Evolutionary conservation across 2,888 invertebrate species (phyloP).

Genomic region (Aethes cnicana): DNA sequence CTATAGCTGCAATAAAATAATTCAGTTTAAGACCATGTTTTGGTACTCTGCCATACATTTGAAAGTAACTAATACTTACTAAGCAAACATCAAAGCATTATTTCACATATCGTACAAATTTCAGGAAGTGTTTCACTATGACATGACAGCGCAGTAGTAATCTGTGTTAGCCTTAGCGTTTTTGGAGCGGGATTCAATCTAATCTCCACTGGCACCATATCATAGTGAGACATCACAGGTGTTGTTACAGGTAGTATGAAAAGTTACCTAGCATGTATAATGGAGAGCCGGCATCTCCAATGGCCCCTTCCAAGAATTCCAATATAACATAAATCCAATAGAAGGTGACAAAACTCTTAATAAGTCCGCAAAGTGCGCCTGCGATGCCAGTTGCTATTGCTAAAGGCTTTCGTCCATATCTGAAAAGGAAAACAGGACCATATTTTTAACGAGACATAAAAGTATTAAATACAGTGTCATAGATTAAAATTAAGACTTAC

Average conservation of each 20-base stretch:
- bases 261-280: slow-evolving; percentile 43
- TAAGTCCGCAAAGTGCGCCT: slow-evolving; percentile 38
- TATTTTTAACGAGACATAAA: too few species aligned
- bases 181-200: background rate
- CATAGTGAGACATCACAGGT: background rate
- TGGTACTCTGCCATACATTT: too few species aligned
- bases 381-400: slow-evolving; percentile 42
- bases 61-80: background rate
- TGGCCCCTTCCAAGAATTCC: slow-evolving; percentile 42
- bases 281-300: slow-evolving; percentile 47
- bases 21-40: background rate
- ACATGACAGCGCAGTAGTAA: too few species aligned
- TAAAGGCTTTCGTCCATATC: slow-evolving; percentile 43
- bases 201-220: background rate
- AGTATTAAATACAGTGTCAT: too few species aligned
- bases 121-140: too few species aligned
- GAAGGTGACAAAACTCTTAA: slow-evolving; percentile 11
- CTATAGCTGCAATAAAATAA: slow-evolving; percentile 54
- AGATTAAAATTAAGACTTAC: too few species aligned
- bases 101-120: too few species aligned
- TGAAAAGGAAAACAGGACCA: too few species aligned
- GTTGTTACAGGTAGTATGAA: background rate
- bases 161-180: too few species aligned
- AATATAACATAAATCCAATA: slow-evolving; percentile 43
- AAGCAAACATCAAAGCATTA: too few species aligned